Base-by-base conservation (phyloP, 2,113 vertebrate genomes). In the Orycteropus afer region DNA sequence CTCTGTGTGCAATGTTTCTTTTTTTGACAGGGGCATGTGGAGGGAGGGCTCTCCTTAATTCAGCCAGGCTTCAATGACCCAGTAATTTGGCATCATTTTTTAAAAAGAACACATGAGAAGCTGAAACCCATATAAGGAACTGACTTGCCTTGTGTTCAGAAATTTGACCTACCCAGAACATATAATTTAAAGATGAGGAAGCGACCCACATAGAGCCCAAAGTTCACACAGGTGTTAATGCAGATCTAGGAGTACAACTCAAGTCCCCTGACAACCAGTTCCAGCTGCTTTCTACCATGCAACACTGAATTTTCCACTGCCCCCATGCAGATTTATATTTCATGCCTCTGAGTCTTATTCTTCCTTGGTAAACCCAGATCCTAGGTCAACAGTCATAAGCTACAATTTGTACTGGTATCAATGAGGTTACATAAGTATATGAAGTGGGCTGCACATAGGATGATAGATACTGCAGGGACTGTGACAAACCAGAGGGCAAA, bases 141-240 rank as follows among this genome's bases (percentile, higher is more conserved):
- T 83, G 49, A 74, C n/a, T 93, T 90, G 92, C 77, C 77, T 93
- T 80, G 73, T 92, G 74, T 74, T 97, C 69, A 53, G 85, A 96
- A 97, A 95, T 53, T 88, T 93, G 90, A 91, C 78, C 74, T 77
- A 59, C 55, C 59, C 78, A 92, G 85, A 71, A 86, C 61, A 77
- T 93, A 34, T 67, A 94, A 92, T 94, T 94, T 85, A 73, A 76
- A 95, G 94, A 80, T 89, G 86, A 97, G 91, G 89, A 94, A 91
- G 57, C 90, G 91, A 92, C 45, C 22, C 57, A 47, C 32, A 34
- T 0, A 4, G 67, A 90, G 42, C 32, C 15, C 45, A 15, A 79
- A 69, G 59, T 95, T 91, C 89, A 82, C 86, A 23, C 93, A 92
- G 85, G 90, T 95, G 92, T 93, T 94, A 34, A 82, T 42, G 57